Conservation (phyloP, 2,888 invertebrate genomes). For the Eumerus sabulonum region DNA sequence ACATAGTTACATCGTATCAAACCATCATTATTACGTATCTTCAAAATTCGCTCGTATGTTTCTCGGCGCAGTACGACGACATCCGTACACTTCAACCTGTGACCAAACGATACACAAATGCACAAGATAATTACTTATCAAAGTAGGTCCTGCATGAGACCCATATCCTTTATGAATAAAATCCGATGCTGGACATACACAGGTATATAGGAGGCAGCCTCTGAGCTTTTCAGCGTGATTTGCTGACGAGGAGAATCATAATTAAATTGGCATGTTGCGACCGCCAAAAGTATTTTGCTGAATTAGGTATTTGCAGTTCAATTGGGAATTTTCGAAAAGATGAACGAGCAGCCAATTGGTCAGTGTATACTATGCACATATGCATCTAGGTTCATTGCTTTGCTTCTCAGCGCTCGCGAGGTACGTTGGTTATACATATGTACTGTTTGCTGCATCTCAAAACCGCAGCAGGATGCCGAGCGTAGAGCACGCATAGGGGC, state of each 20-base stretch:
- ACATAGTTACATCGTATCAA: conserved; percentile 3
- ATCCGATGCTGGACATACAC: conserved; percentile 21
- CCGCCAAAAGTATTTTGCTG: conserved; percentile 52
- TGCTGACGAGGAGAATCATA: conserved; percentile 39
- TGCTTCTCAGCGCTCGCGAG: no score
- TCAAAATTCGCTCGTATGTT: conserved; percentile 30
- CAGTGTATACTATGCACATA: conserved; percentile 7
- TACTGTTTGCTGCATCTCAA: conserved; percentile 37
- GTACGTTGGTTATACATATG: no score
- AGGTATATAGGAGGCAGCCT: no score
- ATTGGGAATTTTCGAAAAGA: conserved; percentile 28
- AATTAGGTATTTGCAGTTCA: conserved; percentile 45
- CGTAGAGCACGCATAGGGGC: conserved; percentile 13
- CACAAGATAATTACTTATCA: conserved; percentile 43
- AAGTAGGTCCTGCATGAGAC: conserved; percentile 33
- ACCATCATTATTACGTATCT: conserved; percentile 16
- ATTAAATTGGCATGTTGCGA: conserved; percentile 48
- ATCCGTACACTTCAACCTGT: conserved; percentile 3
- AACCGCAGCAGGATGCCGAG: conserved; percentile 49
- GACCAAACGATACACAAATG: conserved; percentile 18
- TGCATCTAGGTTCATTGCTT: conserved; percentile 33
- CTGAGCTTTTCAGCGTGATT: background rate
- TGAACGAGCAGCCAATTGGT: conserved; percentile 17
- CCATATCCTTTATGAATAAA: conserved; percentile 41
- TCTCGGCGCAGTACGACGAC: background rate